These are phyloP conservation scores for Dreissena rostriformis DNA, from an alignment of 1,140 invertebrate species.

Conservation along the genomic window DNA sequence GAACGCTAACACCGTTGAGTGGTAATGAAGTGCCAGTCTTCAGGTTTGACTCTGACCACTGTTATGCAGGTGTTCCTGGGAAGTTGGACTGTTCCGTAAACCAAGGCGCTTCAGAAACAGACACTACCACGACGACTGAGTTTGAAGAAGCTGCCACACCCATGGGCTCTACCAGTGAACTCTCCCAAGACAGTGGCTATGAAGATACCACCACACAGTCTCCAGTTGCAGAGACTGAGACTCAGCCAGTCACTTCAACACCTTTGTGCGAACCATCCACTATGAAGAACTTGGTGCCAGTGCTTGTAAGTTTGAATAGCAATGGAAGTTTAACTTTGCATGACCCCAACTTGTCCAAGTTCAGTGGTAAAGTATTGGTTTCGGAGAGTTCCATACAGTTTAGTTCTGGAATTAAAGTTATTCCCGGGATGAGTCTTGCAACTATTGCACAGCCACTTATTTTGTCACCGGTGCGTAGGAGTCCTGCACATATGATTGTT, in stretches of 20 bases:
- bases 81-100: slow-evolving; percentile 1
- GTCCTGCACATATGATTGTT: slow-evolving; percentile 1
- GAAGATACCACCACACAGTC: slow-evolving; percentile 55
- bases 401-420: slow-evolving; percentile 16
- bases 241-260: background rate
- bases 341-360: slow-evolving; percentile 35
- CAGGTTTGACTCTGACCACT: slow-evolving; percentile 54
- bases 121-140: slow-evolving; percentile 8
- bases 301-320: slow-evolving; percentile 42
- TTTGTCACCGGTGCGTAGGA: slow-evolving; percentile 35
- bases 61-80: slow-evolving; percentile 55
- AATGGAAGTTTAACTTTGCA: slow-evolving; percentile 49
- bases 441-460: slow-evolving; percentile 17
- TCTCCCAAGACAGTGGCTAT: slow-evolving; percentile 64
- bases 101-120: slow-evolving; percentile 5
- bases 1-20: background rate
- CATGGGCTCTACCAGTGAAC: slow-evolving; percentile 43
- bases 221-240: slow-evolving; percentile 27
- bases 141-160: slow-evolving; percentile 22
- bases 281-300: slow-evolving; percentile 45
- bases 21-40: slow-evolving; percentile 27
- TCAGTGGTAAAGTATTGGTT: slow-evolving; percentile 10
- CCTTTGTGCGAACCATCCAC: background rate
- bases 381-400: slow-evolving; percentile 16
- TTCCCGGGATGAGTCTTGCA: slow-evolving; percentile 35